Evolutionary conservation across 2,113 vertebrate genomes (phyloP).

Genomic region (Myrmecobius fasciatus): DNA sequence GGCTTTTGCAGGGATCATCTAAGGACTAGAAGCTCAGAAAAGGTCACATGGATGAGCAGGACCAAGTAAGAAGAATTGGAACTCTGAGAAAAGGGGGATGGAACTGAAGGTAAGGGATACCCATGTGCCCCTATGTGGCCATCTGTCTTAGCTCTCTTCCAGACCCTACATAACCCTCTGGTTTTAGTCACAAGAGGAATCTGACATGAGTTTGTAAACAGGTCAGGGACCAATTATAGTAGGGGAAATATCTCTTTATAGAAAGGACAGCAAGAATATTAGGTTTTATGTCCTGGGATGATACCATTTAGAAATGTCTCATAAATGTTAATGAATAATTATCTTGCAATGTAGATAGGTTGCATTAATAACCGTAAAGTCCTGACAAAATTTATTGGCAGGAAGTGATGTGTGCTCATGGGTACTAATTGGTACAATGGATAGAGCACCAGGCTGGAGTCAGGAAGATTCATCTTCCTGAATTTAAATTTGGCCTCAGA

Average conservation of each 20-base stretch:
- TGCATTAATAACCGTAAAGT: neutral
- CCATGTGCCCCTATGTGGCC: neutral
- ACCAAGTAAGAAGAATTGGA: constrained; percentile 1
- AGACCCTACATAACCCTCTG: neutral
- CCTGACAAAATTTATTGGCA: neutral
- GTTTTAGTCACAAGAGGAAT: neutral
- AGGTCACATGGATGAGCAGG: neutral
- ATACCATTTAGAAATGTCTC: neutral
- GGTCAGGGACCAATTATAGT: neutral
- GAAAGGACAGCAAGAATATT: neutral
- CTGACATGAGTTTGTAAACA: neutral
- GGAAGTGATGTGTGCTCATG: neutral
- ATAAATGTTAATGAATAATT: neutral
- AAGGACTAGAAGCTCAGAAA: constrained; percentile 8
- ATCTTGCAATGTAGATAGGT: neutral
- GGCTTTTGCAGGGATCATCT: too few relatives aligned
- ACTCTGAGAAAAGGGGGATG: neutral
- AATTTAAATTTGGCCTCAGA: neutral
- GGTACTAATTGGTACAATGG: neutral
- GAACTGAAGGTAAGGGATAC: neutral
- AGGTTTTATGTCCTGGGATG: neutral
- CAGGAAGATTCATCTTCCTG: neutral
- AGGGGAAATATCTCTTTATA: neutral
- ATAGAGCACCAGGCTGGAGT: neutral
- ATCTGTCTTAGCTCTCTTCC: neutral